Conservation (phyloP, 1,140 invertebrate species). For the Mizuhopecten yessoensis region DNA sequence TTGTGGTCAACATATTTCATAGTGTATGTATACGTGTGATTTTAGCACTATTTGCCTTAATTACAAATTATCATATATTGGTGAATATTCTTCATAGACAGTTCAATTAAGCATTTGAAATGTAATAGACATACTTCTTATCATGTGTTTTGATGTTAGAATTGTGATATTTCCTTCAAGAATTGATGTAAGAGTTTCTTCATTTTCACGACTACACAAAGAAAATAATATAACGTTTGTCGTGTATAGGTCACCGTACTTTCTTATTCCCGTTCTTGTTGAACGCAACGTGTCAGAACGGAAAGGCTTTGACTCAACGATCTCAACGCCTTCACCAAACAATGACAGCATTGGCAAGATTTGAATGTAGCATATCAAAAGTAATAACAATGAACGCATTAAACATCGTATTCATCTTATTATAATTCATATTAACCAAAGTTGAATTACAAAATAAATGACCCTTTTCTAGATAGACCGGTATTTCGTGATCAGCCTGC, state of each 20-base stretch:
- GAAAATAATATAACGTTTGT: background rate
- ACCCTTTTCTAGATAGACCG: no score
- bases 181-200: background rate
- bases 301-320: background rate
- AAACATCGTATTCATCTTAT: no score
- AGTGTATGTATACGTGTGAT: background rate
- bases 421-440: no score
- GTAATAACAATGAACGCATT: no score
- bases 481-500: no score
- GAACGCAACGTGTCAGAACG: constrained; percentile 25
- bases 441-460: no score
- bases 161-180: background rate
- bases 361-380: no score
- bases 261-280: background rate
- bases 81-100: background rate
- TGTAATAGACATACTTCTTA: background rate
- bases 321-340: no score
- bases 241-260: background rate
- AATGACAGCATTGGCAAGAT: no score
- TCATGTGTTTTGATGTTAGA: background rate
- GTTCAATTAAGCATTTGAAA: background rate
- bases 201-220: background rate
- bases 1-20: background rate
- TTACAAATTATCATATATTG: background rate
- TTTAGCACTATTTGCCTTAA: background rate